Conservation (phyloP, 1,140 invertebrate genomes). For the Gonatopus flavifemur region DNA sequence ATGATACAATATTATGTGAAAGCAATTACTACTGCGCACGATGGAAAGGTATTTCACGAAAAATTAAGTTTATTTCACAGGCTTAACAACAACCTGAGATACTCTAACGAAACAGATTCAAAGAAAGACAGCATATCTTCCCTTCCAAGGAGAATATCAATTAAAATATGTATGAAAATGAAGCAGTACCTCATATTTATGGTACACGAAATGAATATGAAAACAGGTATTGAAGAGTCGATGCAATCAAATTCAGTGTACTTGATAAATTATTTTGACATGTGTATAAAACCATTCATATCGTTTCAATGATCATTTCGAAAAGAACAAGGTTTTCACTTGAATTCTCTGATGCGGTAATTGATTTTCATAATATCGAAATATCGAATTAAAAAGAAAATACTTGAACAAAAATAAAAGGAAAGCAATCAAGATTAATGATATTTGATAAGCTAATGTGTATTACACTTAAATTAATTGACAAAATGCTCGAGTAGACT, state of each 20-base stretch:
- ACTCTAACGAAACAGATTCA: constrained; percentile 44
- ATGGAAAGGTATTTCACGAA: constrained; percentile 28
- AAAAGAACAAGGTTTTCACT: no score
- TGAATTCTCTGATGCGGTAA: not conserved
- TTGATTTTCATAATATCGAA: not conserved
- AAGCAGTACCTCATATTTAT: constrained; percentile 12
- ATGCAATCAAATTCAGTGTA: no score
- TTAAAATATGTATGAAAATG: constrained; percentile 22
- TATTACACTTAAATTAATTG: constrained; percentile 23
- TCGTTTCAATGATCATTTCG: no score
- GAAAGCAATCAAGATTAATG: constrained; percentile 19
- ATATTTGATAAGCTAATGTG: constrained; percentile 14
- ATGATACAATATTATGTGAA: no score
- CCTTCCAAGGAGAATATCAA: constrained; percentile 40
- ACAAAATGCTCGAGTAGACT: constrained; percentile 49
- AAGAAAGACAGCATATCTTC: constrained; percentile 39
- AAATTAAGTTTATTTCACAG: constrained; percentile 51
- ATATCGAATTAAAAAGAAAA: not conserved
- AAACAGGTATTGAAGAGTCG: no score
- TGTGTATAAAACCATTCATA: no score
- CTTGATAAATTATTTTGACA: no score
- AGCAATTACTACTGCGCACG: no score
- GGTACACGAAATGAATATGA: no score
- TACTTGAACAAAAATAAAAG: constrained; percentile 9
- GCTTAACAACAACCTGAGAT: constrained; percentile 47